Evolutionary conservation across 2,113 vertebrate genomes (phyloP).

Genomic region (Mesocricetus auratus): DNA sequence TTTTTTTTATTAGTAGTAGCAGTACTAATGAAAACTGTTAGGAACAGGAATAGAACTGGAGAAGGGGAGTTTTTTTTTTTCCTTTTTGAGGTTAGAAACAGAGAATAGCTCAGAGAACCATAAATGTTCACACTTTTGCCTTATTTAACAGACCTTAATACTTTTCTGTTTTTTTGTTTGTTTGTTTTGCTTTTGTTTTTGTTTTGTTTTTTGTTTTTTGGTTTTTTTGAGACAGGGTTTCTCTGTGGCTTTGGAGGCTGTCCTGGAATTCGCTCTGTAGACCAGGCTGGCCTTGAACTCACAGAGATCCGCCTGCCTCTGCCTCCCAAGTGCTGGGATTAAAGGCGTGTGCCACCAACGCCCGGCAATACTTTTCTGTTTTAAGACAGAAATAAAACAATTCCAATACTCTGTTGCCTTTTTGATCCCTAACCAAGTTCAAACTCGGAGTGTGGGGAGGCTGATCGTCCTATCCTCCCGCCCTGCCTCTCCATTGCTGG

Average conservation of each 20-base stretch:
- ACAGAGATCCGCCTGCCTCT: no score
- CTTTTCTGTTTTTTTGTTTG: background rate
- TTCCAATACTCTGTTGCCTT: background rate
- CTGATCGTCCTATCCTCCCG: background rate
- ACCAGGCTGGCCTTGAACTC: no score
- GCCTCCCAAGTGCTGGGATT: no score
- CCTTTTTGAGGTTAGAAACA: conserved; percentile 8
- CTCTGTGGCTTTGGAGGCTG: no score
- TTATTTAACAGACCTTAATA: background rate
- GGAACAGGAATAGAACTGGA: background rate
- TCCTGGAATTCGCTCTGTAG: no score
- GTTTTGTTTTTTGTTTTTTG: no score
- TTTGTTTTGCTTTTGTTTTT: no score
- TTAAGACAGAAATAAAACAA: conserved; percentile 50
- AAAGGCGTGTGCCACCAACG: no score
- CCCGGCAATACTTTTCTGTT: background rate
- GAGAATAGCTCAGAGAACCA: background rate
- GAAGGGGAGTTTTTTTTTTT: background rate
- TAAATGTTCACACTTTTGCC: background rate
- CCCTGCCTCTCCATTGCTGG: background rate
- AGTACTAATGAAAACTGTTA: conserved; percentile 33
- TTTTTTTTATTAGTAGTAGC: no score
- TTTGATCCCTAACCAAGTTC: background rate
- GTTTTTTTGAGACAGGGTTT: no score
- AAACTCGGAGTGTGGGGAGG: background rate